phyloP scores from a whole-genome alignment of 2,797 vertebrate species.

The Huso huso region DNA sequence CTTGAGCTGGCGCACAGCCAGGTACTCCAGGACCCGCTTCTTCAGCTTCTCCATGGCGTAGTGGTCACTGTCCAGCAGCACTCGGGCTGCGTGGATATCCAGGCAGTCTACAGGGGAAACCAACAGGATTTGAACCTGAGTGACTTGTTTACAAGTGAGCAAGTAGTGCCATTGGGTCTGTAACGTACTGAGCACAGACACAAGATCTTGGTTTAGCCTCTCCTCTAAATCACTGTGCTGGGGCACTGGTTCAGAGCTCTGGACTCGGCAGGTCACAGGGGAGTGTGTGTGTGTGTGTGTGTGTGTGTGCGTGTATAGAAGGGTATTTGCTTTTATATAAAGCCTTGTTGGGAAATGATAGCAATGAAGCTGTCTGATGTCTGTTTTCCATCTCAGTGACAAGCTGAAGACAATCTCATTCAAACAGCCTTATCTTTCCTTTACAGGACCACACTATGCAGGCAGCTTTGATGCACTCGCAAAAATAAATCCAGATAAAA shows the following conservation, averaged over 20 bases:
- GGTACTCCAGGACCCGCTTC: constrained; percentile 86
- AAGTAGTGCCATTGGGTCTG: too few relatives aligned
- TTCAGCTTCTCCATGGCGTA: constrained; percentile 95
- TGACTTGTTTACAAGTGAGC: background rate
- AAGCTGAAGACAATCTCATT: background rate
- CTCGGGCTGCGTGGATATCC: constrained; percentile 80
- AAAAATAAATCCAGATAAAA: too few relatives aligned
- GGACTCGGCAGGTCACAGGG: too few relatives aligned
- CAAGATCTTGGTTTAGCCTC: too few relatives aligned
- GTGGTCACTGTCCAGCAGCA: constrained; percentile 88
- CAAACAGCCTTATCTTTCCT: background rate
- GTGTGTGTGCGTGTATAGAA: background rate
- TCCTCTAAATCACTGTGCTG: too few relatives aligned
- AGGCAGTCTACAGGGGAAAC: constrained; percentile 67
- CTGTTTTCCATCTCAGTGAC: background rate
- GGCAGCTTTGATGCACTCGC: too few relatives aligned
- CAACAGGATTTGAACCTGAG: background rate
- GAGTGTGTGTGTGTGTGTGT: background rate
- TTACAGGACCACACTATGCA: too few relatives aligned
- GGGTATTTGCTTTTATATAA: background rate
- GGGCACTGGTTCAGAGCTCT: too few relatives aligned
- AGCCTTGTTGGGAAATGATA: background rate
- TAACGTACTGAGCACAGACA: too few relatives aligned
- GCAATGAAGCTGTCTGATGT: constrained; percentile 24
- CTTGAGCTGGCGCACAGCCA: constrained; percentile 90